These are phyloP conservation scores for Amphiprion clarkii DNA, from an alignment of 2,797 vertebrate species.

Conservation along the genomic window DNA sequence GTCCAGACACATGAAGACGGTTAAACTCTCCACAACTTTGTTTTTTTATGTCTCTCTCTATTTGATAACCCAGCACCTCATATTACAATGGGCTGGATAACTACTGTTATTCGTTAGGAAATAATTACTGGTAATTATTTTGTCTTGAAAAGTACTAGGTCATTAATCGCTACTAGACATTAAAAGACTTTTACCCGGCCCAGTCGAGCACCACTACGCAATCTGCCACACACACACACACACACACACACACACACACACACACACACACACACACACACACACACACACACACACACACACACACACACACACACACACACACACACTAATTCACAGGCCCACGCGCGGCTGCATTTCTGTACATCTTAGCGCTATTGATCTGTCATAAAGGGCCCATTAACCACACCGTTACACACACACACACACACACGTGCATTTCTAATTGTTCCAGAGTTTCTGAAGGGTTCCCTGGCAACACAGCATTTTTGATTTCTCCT, in stretches of 20 bases:
- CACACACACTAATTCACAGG: not conserved
- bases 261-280: not conserved
- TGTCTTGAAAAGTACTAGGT: conserved; percentile 27
- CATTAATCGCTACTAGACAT: conserved; percentile 26
- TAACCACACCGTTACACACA: conserved; percentile 43
- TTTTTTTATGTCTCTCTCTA: conserved; percentile 14
- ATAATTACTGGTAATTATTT: conserved; percentile 53
- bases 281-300: not conserved
- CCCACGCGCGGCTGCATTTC: conserved; percentile 24
- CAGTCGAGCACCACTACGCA: not conserved
- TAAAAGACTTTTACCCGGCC: conserved; percentile 13
- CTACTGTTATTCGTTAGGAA: conserved; percentile 7
- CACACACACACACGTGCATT: conserved; percentile 26
- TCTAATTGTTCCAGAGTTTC: conserved; percentile 48
- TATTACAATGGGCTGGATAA: conserved; percentile 12
- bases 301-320: conserved; percentile 1
- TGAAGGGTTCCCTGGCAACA: conserved; percentile 41
- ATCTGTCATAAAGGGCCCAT: conserved; percentile 57
- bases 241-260: conserved; percentile 11
- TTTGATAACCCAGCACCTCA: not conserved
- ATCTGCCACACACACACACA: conserved; percentile 8
- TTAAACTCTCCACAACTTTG: conserved; percentile 25
- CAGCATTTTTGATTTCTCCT: conserved; percentile 56
- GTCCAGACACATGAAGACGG: conserved; percentile 10
- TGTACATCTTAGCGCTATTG: conserved; percentile 58